phyloP scores from a whole-genome alignment of 2,113 vertebrate species.

The Thamnaconus septentrionalis region DNA sequence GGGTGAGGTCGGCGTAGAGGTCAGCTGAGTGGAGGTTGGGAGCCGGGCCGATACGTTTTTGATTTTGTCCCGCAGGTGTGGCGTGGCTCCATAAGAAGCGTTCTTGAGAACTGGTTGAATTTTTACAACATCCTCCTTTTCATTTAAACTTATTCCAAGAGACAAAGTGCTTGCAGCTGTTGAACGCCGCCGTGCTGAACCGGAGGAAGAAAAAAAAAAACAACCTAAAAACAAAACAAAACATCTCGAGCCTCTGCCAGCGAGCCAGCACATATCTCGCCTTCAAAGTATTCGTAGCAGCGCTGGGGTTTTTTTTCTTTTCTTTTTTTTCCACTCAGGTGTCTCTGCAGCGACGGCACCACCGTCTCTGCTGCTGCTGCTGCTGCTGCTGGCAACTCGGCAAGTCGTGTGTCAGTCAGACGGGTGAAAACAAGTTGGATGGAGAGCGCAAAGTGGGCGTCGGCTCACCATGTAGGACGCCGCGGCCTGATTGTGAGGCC shows the following conservation, averaged over 20 bases:
- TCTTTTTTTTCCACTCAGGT: slow-evolving; percentile 55
- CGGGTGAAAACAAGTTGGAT: slow-evolving; percentile 51
- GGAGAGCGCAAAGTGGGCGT: slow-evolving; percentile 41
- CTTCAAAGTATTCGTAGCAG: slow-evolving; percentile 51
- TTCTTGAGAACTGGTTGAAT: too few relatives aligned
- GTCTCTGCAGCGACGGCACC: slow-evolving; percentile 60
- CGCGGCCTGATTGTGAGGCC: slow-evolving; percentile 29
- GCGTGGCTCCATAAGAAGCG: too few relatives aligned
- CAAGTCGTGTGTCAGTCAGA: slow-evolving; percentile 59
- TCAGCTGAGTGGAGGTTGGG: too few relatives aligned
- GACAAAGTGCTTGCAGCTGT: too few relatives aligned
- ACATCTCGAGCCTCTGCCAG: slow-evolving; percentile 26
- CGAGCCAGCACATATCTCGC: slow-evolving; percentile 58
- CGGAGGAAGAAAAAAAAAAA: not conserved
- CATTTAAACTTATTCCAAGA: too few relatives aligned
- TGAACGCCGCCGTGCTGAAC: slow-evolving; percentile 23
- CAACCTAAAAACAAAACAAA: slow-evolving; percentile 4
- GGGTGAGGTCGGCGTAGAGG: too few relatives aligned
- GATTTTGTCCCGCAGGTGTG: too few relatives aligned
- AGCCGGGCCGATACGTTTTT: too few relatives aligned
- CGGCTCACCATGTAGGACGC: slow-evolving; percentile 37
- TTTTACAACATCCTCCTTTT: too few relatives aligned
- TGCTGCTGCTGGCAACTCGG: slow-evolving; percentile 53
- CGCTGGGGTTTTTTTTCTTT: too few relatives aligned
- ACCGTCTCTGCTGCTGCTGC: slow-evolving; percentile 43